Evolutionary conservation across 2,888 invertebrate genomes (phyloP).

Genomic region (Diachrysia chrysitis): DNA sequence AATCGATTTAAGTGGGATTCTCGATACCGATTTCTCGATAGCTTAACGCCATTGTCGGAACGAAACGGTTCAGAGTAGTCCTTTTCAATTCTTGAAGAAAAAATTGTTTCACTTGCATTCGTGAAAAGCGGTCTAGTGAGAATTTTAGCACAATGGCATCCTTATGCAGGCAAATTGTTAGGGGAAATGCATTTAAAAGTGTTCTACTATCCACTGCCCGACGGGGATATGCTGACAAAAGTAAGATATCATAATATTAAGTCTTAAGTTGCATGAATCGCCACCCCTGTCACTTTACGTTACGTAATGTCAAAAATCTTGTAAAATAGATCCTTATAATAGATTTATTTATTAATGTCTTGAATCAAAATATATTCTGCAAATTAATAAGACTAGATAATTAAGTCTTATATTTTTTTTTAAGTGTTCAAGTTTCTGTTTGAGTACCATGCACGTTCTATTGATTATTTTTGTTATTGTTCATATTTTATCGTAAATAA

Average conservation of each 20-base stretch:
- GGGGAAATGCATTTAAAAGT: constrained; percentile 91
- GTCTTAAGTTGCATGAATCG: constrained; percentile 54
- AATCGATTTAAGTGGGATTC: neutral
- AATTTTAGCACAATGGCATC: constrained; percentile 91
- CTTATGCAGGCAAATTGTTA: constrained; percentile 92
- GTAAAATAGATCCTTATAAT: constrained; percentile 33
- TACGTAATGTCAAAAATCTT: constrained; percentile 86
- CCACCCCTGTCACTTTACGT: constrained; percentile 80
- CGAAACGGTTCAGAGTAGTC: constrained; percentile 18
- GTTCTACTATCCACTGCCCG: constrained; percentile 90
- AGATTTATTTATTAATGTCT: neutral
- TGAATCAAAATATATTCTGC: no score
- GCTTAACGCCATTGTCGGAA: neutral
- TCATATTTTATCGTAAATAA: constrained; percentile 31
- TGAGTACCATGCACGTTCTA: constrained; percentile 62
- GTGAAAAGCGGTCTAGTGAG: constrained; percentile 85
- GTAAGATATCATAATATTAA: constrained; percentile 84
- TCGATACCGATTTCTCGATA: constrained; percentile 30
- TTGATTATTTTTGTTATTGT: constrained; percentile 60
- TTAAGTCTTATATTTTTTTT: no score
- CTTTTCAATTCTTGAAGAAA: constrained; percentile 56
- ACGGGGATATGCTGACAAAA: constrained; percentile 90
- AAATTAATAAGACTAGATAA: no score
- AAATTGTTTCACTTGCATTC: constrained; percentile 80
- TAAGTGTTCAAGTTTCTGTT: neutral